These are phyloP conservation scores for Tragelaphus strepsiceros DNA, from an alignment of 2,113 vertebrate genomes.

Conservation along the genomic window DNA sequence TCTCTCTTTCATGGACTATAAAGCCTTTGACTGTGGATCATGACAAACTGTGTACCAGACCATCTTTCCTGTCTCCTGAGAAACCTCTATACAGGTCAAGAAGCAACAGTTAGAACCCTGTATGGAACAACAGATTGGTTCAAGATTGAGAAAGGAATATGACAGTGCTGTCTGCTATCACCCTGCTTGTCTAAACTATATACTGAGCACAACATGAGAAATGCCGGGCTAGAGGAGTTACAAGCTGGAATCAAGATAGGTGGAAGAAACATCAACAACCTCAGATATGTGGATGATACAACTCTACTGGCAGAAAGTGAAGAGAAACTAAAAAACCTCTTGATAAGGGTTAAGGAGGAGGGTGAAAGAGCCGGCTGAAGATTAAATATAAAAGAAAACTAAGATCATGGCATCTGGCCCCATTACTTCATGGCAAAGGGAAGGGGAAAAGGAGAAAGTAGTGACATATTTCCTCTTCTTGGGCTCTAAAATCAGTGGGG, in stretches of 20 bases:
- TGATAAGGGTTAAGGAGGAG: background rate
- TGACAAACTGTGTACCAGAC: background rate
- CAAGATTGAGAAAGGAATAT: background rate
- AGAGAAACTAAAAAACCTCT: background rate
- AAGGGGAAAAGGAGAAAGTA: background rate
- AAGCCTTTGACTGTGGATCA: background rate
- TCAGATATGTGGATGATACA: background rate
- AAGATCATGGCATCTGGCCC: background rate
- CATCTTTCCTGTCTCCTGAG: background rate
- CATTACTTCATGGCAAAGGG: background rate
- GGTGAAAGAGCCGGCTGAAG: background rate
- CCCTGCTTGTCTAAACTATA: background rate
- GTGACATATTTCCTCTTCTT: background rate
- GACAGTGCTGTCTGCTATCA: background rate
- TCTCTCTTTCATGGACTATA: background rate
- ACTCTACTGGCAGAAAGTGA: background rate
- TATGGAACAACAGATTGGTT: background rate
- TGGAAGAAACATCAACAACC: background rate
- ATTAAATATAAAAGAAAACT: background rate
- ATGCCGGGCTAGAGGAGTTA: rapidly evolving
- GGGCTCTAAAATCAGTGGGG: background rate
- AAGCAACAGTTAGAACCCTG: background rate
- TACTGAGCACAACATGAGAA: background rate
- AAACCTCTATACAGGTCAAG: background rate
- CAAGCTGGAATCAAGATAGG: background rate